phyloP scores from a whole-genome alignment of 2,113 vertebrate species.

The Condylura cristata region DNA sequence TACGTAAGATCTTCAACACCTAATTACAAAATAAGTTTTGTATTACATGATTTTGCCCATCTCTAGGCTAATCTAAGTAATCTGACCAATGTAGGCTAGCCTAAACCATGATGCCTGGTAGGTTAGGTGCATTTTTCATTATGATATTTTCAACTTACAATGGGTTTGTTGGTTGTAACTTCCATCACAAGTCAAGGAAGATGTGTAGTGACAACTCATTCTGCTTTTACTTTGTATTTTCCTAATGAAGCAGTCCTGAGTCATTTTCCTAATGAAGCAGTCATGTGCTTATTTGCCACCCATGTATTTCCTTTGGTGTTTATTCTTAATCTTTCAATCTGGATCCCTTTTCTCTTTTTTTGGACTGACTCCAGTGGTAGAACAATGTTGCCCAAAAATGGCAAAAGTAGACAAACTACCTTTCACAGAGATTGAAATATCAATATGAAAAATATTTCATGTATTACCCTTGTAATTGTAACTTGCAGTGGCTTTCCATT shows the following conservation, averaged over 20 bases:
- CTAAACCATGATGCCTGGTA: too few relatives aligned
- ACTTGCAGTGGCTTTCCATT: neutral
- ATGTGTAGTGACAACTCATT: neutral
- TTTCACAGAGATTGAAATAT: conserved; percentile 36
- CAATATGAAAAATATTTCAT: neutral
- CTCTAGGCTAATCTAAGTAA: too few relatives aligned
- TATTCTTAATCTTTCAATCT: neutral
- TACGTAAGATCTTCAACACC: too few relatives aligned
- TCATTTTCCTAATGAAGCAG: neutral
- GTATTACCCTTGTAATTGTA: neutral
- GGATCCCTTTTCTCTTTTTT: neutral
- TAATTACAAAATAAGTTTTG: too few relatives aligned
- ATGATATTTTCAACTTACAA: too few relatives aligned
- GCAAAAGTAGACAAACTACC: neutral
- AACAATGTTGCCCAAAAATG: neutral
- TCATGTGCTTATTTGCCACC: neutral
- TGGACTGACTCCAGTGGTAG: neutral
- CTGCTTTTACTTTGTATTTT: neutral
- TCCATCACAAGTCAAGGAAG: too few relatives aligned
- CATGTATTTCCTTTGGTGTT: neutral
- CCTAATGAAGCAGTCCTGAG: neutral
- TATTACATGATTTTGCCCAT: too few relatives aligned
- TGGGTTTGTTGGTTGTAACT: too few relatives aligned
- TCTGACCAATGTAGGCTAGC: too few relatives aligned
- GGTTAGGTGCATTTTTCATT: too few relatives aligned